Base-by-base conservation (phyloP, 2,797 vertebrate species). In the Hydrophis major region DNA sequence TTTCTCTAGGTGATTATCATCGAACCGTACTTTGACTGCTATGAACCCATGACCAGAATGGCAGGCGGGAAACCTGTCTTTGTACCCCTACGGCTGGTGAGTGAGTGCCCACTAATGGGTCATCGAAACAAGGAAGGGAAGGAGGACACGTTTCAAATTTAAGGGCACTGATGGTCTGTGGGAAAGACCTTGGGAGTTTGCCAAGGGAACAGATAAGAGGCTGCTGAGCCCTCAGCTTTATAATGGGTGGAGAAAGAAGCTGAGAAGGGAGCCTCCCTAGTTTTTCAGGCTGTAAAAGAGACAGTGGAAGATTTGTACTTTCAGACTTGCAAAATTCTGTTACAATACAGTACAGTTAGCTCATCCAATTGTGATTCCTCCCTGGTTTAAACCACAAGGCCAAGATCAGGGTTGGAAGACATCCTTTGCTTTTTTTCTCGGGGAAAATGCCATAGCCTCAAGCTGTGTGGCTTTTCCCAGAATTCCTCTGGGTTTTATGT, bases 1-100 rank as follows among this genome's bases (percentile, higher is more conserved):
- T 50, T 92, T 87, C 94, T 94, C 50, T 95, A 99, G 99, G 99
- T 99, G 88, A 99, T 99, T 96, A 98, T 99, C 93, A 97, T 99
- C 1, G 99, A 99, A 93, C 99, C 99, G 0, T 99, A 98, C 95
- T 99, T 99, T 0, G 99, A 99, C 96, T 99, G 99, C 97, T 99
- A 99, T 28, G 98, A 99, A 94, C 97, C 98, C 0, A 99, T 99
- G 99, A 98, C 98, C 20, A 97, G 96, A 95, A 99, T 99, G 99
- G 98, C 98, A 1, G 98, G 99, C 61, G 99, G 99, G 86, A 98
- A 60, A 18, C 97, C 98, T 0, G 98, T 99, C 63, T 99, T 98
- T 93, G 95, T 99, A 7, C 97, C 98, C 0, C 97, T 99, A 90
- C 98, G 97, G 95, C 98, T 96, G 87, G 98, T 99, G 94, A 98